Conservation (phyloP, 2,888 invertebrate genomes). For the Dynastes maya region DNA sequence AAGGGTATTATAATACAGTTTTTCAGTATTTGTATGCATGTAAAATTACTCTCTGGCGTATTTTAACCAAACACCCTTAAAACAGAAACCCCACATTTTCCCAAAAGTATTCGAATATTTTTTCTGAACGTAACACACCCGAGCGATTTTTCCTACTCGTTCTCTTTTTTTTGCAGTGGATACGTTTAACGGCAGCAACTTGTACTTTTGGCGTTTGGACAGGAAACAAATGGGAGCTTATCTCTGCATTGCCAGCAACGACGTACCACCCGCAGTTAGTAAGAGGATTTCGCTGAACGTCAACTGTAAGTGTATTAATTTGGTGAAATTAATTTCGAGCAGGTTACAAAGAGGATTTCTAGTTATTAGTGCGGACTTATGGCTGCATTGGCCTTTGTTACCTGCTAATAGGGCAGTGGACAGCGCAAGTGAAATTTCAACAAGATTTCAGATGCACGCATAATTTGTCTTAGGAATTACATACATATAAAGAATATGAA, state of each 20-base stretch:
- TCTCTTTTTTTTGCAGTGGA: slow-evolving; percentile 73
- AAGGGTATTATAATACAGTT: no score
- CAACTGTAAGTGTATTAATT: slow-evolving; percentile 82
- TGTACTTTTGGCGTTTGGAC: slow-evolving; percentile 86
- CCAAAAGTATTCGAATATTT: not conserved
- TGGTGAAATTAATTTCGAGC: slow-evolving; percentile 31
- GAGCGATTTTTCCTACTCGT: not conserved
- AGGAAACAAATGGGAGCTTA: slow-evolving; percentile 93
- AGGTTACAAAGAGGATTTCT: not conserved
- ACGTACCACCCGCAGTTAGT: slow-evolving; percentile 92
- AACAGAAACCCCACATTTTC: not conserved
- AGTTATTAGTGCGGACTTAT: not conserved
- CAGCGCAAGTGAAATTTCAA: no score
- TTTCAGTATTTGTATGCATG: no score
- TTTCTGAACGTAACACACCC: no score
- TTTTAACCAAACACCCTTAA: not conserved
- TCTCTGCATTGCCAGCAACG: slow-evolving; percentile 93
- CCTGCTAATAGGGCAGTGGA: no score
- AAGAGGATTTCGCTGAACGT: slow-evolving; percentile 90
- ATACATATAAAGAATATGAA: no score
- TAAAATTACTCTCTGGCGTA: not conserved
- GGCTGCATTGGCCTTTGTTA: no score
- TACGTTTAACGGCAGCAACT: slow-evolving; percentile 82
- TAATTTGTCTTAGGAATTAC: no score
- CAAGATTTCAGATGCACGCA: no score